Base-by-base conservation (phyloP, 2,113 vertebrate genomes). In the Globicephala melas region DNA sequence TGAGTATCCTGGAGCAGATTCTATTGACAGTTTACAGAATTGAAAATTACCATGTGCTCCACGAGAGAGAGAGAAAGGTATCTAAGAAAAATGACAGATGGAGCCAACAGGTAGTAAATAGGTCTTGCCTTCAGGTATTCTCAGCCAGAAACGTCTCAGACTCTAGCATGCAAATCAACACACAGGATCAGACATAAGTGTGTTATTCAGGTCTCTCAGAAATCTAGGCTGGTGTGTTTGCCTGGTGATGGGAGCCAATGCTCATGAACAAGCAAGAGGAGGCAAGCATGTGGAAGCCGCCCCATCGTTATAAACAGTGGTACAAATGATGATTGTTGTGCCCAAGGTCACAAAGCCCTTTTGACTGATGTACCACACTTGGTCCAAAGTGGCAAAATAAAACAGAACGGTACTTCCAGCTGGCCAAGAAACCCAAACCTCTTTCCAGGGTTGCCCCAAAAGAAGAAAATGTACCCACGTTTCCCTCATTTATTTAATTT, bases 211-310 rank as follows among this genome's bases (percentile, higher is more conserved):
- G 53, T 38, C 76, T 91, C 67, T 53, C 20, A 93, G 83, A 96
- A 89, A 96, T 87, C 63, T 53, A 53, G 28, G n/a, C 25, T 89
- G 70, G 50, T 88, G 81, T 38, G 76, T 55, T 71, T 91, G 79
- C 47, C 70, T 67, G 13, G n/a, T 62, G 47, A 94, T 67, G 36
- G 83, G 65, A 95, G 47, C 73, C 15, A 18, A 76, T 82, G 73
- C n/a, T 36, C 15, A 50, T 5, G 55, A 90, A 95, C 36, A 83
- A 81, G 17, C 25, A 90, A 62, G 8, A 80, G 18, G 33, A 79
- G 13, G 53, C 21, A 44, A 91, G 38, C n/a, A 4, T 12, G 47
- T 8, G 20, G 87, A 92, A 82, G 65, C 33, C 70, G 6, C 60
- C 50, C 44, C 3, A 8, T 6, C 18, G 7, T 74, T 36, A 86